Percentiles rank a stretch among this genome's conserved stretches.
Evolutionary conservation across 2,888 invertebrate species (phyloP).

Genomic region (Hypena proboscidalis): DNA sequence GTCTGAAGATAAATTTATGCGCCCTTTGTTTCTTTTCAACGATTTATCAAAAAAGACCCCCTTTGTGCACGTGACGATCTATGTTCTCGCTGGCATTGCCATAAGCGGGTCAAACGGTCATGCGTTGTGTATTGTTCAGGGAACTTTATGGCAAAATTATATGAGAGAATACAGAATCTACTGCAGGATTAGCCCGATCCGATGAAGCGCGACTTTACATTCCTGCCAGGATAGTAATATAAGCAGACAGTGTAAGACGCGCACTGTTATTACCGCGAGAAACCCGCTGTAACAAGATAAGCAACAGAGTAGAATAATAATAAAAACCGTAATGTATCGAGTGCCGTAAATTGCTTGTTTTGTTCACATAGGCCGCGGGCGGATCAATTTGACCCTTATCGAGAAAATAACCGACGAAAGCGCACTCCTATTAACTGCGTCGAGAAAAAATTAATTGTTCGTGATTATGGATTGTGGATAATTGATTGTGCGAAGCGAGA

Average conservation of each 20-base stretch:
- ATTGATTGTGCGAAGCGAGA: constrained; percentile 68
- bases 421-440: constrained; percentile 69
- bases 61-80: constrained; percentile 49
- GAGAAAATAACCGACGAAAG: constrained; percentile 79
- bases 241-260: constrained; percentile 35
- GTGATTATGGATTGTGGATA: constrained; percentile 78
- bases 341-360: constrained; percentile 74
- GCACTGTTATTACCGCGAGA: constrained; percentile 57
- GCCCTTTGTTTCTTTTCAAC: constrained; percentile 81
- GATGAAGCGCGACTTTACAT: constrained; percentile 27
- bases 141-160: constrained; percentile 22
- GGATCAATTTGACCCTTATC: constrained; percentile 79
- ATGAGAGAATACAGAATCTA: constrained; percentile 9
- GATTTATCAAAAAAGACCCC: constrained; percentile 76
- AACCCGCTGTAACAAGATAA: constrained; percentile 63
- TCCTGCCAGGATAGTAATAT: constrained; percentile 35
- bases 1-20: constrained; percentile 77
- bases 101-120: constrained; percentile 60
- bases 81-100: constrained; percentile 43
- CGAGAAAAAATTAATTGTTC: constrained; percentile 77
- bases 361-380: constrained; percentile 75
- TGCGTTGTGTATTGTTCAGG: constrained; percentile 32
- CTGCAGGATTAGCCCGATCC: constrained; percentile 16
- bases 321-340: constrained; percentile 71
- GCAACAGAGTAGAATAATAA: constrained; percentile 64